Conservation (phyloP, 2,797 vertebrate genomes). For the Chelon labrosus region DNA sequence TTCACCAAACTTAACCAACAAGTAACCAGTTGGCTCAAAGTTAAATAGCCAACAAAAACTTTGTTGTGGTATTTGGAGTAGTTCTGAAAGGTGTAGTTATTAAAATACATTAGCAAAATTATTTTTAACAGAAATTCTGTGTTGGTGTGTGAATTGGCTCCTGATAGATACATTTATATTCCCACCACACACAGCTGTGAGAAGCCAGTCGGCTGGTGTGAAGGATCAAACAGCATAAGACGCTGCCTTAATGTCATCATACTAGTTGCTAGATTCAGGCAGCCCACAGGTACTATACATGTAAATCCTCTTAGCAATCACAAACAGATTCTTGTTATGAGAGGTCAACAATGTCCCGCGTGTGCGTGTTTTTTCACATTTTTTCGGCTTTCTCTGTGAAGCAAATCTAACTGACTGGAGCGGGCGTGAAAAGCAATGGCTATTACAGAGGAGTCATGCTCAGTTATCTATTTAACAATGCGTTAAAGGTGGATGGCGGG, state of each 20-base stretch:
- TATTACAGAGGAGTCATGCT: conserved; percentile 82
- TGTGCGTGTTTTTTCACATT: conserved; percentile 5
- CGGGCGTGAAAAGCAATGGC: conserved; percentile 68
- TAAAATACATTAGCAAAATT: no score
- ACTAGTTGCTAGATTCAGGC: conserved; percentile 57
- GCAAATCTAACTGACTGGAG: conserved; percentile 67
- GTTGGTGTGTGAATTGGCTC: conserved; percentile 32
- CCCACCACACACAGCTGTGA: conserved; percentile 51
- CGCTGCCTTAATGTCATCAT: conserved; percentile 63
- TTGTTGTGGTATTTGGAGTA: no score
- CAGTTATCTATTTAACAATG: conserved; percentile 82
- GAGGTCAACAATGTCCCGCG: conserved; percentile 33
- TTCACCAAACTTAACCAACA: no score
- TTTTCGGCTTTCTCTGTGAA: conserved; percentile 37
- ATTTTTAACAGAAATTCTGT: conserved; percentile 10
- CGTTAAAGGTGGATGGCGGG: conserved; percentile 63
- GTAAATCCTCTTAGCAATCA: conserved; percentile 14
- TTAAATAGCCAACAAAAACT: no score
- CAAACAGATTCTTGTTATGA: conserved; percentile 38
- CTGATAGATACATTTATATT: conserved; percentile 58
- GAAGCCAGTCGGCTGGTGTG: conserved; percentile 50
- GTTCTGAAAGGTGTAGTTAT: not conserved
- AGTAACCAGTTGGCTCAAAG: no score
- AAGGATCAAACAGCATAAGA: conserved; percentile 71
- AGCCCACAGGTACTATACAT: conserved; percentile 32